These are phyloP conservation scores for Ceratosolen fusciceps DNA, from an alignment of 1,140 invertebrate species.

Conservation along the genomic window DNA sequence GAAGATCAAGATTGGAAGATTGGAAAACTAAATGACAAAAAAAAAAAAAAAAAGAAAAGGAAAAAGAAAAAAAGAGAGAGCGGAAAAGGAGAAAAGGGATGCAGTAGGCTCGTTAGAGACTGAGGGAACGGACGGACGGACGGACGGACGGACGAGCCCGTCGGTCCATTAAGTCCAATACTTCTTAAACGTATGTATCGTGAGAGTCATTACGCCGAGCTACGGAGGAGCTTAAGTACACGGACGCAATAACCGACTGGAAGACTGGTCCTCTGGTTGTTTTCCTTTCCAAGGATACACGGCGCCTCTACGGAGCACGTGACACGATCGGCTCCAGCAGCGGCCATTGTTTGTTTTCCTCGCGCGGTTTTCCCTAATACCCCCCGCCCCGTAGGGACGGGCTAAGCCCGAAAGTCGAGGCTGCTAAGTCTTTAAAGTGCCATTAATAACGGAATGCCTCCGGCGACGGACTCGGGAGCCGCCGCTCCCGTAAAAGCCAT, in stretches of 20 bases:
- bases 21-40: too few species aligned
- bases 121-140: too few species aligned
- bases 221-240: too few species aligned
- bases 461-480: too few species aligned
- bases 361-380: not conserved
- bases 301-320: not conserved
- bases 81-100: too few species aligned
- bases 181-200: not conserved
- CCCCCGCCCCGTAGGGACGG: not conserved
- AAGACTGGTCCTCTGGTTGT: not conserved
- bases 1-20: too few species aligned
- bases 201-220: not conserved
- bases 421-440: slow-evolving; percentile 28
- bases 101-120: too few species aligned
- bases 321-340: not conserved
- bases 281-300: not conserved
- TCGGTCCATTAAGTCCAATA: too few species aligned
- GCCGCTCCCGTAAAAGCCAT: not conserved
- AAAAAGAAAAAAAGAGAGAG: too few species aligned
- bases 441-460: slow-evolving; percentile 33
- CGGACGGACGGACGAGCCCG: too few species aligned
- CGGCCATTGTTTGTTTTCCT: not conserved
- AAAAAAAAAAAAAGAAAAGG: too few species aligned
- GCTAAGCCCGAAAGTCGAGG: not conserved
- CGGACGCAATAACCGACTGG: too few species aligned